Evolutionary conservation across 2,888 invertebrate genomes (phyloP).

Genomic region (Epinotia ramella): DNA sequence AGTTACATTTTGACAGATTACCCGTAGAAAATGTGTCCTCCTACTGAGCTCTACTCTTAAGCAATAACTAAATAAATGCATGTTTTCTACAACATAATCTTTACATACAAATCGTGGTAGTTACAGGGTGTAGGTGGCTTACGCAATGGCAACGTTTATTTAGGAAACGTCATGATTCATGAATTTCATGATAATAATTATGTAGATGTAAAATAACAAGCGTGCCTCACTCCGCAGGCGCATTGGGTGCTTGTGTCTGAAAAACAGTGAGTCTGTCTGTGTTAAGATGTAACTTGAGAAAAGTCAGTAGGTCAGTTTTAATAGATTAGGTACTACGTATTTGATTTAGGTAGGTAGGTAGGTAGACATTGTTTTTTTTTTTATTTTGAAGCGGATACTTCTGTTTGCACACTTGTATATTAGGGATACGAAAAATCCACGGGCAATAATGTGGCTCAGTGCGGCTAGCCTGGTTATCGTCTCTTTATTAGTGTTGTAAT

Average conservation of each 20-base stretch:
- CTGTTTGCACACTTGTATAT: too few species aligned
- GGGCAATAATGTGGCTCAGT: too few species aligned
- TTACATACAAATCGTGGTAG: background rate
- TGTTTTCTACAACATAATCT: background rate
- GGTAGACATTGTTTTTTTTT: background rate
- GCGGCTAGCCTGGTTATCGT: too few species aligned
- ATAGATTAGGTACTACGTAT: background rate
- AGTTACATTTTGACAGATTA: too few species aligned
- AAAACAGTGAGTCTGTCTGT: conserved; percentile 60
- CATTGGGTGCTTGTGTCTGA: conserved; percentile 63
- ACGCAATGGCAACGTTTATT: background rate
- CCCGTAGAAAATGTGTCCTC: too few species aligned
- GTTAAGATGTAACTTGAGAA: conserved; percentile 4
- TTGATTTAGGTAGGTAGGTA: too few species aligned
- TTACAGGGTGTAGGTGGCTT: too few species aligned
- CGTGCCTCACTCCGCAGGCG: conserved; percentile 51
- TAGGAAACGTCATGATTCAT: background rate
- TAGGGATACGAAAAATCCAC: too few species aligned
- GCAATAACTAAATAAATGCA: too few species aligned
- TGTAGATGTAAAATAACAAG: conserved; percentile 51
- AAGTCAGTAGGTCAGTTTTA: conserved; percentile 28
- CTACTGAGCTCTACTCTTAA: too few species aligned
- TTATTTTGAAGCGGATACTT: background rate
- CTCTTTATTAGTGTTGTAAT: too few species aligned
- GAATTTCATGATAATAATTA: background rate